Evolutionary conservation across 2,113 vertebrate genomes (phyloP).

Genomic region (Myxocyprinus asiaticus): DNA sequence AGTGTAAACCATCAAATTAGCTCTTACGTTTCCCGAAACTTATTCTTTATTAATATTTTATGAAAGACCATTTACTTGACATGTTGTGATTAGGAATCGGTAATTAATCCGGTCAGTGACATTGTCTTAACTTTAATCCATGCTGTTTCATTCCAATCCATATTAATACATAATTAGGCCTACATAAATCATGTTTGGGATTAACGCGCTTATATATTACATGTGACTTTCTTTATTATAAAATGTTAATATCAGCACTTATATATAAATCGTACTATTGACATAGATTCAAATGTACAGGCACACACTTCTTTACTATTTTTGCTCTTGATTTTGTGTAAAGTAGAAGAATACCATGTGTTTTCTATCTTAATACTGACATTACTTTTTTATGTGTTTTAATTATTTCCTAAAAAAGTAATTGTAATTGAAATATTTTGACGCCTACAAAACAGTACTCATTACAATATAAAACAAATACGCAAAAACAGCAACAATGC

Average conservation of each 20-base stretch:
- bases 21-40: slow-evolving; percentile 9
- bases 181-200: background rate
- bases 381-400: too few relatives aligned
- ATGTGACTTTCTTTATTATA: background rate
- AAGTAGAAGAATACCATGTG: background rate
- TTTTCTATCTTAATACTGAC: background rate
- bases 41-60: slow-evolving; percentile 18
- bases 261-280: background rate
- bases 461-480: too few relatives aligned
- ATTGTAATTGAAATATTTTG: too few relatives aligned
- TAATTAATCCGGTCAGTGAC: background rate
- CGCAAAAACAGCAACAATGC: too few relatives aligned
- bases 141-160: background rate
- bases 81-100: slow-evolving; percentile 10
- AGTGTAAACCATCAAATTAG: slow-evolving; percentile 67
- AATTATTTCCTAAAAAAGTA: too few relatives aligned
- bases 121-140: background rate
- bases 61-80: slow-evolving; percentile 14
- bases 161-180: background rate
- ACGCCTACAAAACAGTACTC: too few relatives aligned
- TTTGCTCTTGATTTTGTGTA: background rate
- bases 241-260: background rate
- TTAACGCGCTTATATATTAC: background rate
- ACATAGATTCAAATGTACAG: background rate
- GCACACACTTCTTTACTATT: background rate